phyloP scores from a whole-genome alignment of 2,113 vertebrate genomes.

The Pholis gunnellus region DNA sequence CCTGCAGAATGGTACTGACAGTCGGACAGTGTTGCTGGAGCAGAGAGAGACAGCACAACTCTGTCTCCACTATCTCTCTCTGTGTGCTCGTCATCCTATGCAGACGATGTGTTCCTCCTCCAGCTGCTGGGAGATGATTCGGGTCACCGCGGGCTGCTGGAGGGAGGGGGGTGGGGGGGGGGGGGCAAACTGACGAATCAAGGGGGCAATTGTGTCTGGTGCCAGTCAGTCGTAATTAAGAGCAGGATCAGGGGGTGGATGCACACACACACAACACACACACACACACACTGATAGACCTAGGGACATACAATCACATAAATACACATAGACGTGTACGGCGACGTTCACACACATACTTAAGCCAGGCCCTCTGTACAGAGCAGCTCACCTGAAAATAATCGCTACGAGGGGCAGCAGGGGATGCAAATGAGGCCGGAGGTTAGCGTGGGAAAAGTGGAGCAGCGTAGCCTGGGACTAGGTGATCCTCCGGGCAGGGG shows the following conservation, averaged over 20 bases:
- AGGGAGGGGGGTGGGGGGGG: background rate
- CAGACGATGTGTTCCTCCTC: slow-evolving; percentile 81
- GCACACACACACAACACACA: slow-evolving; percentile 40
- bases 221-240: slow-evolving; percentile 99
- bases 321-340: slow-evolving; percentile 44
- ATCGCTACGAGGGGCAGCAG: slow-evolving; percentile 94
- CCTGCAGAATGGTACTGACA: slow-evolving; percentile 50
- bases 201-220: slow-evolving; percentile 97
- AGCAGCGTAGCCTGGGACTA: slow-evolving; percentile 93
- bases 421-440: slow-evolving; percentile 94
- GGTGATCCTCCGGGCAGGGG: slow-evolving; percentile 97
- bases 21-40: slow-evolving; percentile 41
- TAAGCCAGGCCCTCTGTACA: slow-evolving; percentile 89
- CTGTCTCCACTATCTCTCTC: slow-evolving; percentile 57
- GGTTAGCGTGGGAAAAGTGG: slow-evolving; percentile 97
- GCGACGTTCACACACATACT: slow-evolving; percentile 75
- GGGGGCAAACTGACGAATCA: slow-evolving; percentile 93
- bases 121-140: slow-evolving; percentile 93
- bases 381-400: slow-evolving; percentile 99
- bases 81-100: slow-evolving; percentile 39
- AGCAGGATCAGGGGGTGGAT: slow-evolving; percentile 88
- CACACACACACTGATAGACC: slow-evolving; percentile 27
- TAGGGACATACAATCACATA: slow-evolving; percentile 60
- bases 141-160: slow-evolving; percentile 92
- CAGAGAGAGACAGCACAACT: slow-evolving; percentile 54